These are phyloP conservation scores for Pachymerium ferrugineum DNA, from an alignment of 2,888 invertebrate genomes.

Conservation along the genomic window DNA sequence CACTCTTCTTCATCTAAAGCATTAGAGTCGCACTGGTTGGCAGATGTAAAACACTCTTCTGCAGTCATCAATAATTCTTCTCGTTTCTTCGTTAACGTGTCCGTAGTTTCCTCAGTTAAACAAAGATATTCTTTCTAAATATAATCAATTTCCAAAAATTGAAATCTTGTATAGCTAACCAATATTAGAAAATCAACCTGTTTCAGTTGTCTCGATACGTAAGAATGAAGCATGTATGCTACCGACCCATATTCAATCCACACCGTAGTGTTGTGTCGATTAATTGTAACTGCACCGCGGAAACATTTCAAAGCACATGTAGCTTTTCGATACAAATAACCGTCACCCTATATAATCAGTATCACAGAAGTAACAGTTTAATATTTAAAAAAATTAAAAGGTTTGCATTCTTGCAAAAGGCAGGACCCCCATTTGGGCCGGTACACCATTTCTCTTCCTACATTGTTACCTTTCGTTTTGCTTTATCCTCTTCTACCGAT, in stretches of 20 bases:
- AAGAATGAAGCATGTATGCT: conserved; percentile 83
- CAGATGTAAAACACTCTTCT: conserved; percentile 64
- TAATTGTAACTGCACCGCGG: conserved; percentile 68
- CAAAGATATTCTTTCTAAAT: conserved; percentile 39
- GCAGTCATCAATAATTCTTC: conserved; percentile 73
- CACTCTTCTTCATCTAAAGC: conserved; percentile 74
- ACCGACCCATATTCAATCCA: conserved; percentile 90
- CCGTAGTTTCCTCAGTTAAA: conserved; percentile 51
- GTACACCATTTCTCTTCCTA: no score
- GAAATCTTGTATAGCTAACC: neutral
- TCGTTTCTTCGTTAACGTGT: conserved; percentile 67
- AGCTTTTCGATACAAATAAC: conserved; percentile 40
- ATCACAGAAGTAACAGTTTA: neutral
- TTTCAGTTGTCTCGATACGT: conserved; percentile 77
- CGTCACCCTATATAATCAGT: conserved; percentile 40
- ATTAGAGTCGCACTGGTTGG: conserved; percentile 46
- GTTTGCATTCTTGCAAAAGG: no score
- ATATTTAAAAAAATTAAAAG: no score
- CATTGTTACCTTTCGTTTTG: neutral
- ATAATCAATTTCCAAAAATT: conserved; percentile 27
- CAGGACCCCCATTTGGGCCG: no score
- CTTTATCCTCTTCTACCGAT: conserved; percentile 15
- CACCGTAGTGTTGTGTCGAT: conserved; percentile 65
- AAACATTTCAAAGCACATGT: conserved; percentile 70
- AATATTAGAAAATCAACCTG: conserved; percentile 50